Conservation (phyloP, 2,888 invertebrate species). For the Athalia rosae region DNA sequence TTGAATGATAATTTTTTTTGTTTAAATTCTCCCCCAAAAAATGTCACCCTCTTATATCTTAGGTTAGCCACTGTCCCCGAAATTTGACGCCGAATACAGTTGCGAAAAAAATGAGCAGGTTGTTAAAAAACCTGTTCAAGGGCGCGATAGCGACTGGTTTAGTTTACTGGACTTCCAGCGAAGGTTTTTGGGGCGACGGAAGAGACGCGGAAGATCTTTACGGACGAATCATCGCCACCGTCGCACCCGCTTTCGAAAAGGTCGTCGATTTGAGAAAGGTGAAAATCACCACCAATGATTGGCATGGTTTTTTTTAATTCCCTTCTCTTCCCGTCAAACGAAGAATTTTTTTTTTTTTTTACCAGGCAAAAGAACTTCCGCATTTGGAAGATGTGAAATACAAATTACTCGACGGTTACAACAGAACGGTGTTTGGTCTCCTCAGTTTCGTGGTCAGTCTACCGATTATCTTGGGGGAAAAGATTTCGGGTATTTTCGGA, state of each 20-base stretch:
- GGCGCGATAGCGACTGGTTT: conserved; percentile 67
- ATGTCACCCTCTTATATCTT: not conserved
- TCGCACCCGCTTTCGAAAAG: conserved; percentile 48
- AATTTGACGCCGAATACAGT: conserved; percentile 48
- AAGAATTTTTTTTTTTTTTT: not conserved
- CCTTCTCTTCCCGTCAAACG: not conserved
- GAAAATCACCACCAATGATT: not conserved
- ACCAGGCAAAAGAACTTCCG: conserved; percentile 55
- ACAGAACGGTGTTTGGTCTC: conserved; percentile 54
- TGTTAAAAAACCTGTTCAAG: conserved; percentile 67
- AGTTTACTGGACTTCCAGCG: conserved; percentile 71
- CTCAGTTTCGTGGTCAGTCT: conserved; percentile 55
- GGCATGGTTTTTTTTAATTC: conserved; percentile 3
- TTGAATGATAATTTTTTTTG: not conserved
- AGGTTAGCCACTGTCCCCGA: conserved; percentile 67
- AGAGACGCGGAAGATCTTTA: conserved; percentile 71
- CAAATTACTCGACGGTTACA: conserved; percentile 57
- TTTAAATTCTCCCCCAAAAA: not conserved
- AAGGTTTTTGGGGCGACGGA: conserved; percentile 73
- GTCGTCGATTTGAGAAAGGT: not conserved
- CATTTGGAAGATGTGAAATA: conserved; percentile 55
- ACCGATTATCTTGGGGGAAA: conserved; percentile 52
- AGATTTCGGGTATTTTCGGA: conserved; percentile 52
- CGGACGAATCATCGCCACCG: conserved; percentile 55
- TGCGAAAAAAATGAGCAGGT: conserved; percentile 46